These are phyloP conservation scores for Stenodera caucasica DNA, from an alignment of 2,888 invertebrate species.

Conservation along the genomic window DNA sequence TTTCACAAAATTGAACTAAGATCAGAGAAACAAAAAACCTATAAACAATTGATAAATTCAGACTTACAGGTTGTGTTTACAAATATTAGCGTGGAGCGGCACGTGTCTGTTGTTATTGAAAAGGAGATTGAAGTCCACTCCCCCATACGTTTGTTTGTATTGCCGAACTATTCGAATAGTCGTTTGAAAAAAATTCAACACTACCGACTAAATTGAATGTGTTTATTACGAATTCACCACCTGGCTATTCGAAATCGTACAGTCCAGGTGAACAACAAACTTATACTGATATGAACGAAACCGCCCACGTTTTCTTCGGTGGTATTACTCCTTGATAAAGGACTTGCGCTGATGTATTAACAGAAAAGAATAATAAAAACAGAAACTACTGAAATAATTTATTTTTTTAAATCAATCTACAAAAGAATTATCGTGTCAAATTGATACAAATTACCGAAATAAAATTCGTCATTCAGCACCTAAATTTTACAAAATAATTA, in stretches of 20 bases:
- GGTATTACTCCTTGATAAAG: not conserved
- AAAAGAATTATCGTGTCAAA: not conserved
- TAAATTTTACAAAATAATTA: slow-evolving; percentile 15
- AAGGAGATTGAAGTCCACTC: not conserved
- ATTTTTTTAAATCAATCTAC: slow-evolving; percentile 32
- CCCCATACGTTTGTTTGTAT: not conserved
- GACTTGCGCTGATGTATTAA: slow-evolving; percentile 22
- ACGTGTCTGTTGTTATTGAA: not conserved
- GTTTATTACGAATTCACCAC: not conserved
- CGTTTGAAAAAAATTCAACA: not conserved
- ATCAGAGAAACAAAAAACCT: no score
- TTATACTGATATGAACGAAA: slow-evolving; percentile 17
- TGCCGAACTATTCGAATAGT: not conserved
- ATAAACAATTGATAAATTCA: no score
- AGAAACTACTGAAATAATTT: slow-evolving; percentile 36
- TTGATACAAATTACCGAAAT: not conserved
- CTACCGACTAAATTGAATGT: not conserved
- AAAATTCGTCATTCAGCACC: slow-evolving; percentile 13
- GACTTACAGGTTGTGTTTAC: slow-evolving; percentile 2
- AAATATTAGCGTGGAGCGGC: not conserved
- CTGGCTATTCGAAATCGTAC: not conserved
- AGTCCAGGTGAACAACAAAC: slow-evolving; percentile 17
- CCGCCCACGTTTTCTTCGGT: slow-evolving; percentile 20
- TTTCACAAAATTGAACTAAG: no score
- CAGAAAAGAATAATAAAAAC: not conserved